phyloP scores from a whole-genome alignment of 2,888 invertebrate genomes.

The Tinea pellionella region DNA sequence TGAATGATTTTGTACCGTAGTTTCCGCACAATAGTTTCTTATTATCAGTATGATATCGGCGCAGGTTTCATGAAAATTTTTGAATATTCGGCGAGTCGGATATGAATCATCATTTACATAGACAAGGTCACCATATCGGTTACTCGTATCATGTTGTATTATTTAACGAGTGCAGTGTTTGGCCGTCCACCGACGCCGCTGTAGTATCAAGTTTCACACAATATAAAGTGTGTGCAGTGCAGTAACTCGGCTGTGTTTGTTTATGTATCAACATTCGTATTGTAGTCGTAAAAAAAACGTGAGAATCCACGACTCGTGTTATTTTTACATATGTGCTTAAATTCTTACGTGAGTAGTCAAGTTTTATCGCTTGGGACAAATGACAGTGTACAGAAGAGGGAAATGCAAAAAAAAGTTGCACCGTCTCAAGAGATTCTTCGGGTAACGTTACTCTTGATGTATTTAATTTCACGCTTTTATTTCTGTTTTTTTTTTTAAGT shows the following conservation, averaged over 20 bases:
- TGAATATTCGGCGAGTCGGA: background rate
- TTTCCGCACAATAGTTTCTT: background rate
- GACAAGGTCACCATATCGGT: background rate
- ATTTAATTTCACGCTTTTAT: background rate
- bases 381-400: constrained; percentile 11
- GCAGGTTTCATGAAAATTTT: background rate
- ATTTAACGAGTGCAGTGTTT: constrained; percentile 8
- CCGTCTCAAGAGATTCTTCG: constrained; percentile 3
- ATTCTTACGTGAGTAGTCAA: background rate
- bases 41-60: background rate
- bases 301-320: background rate
- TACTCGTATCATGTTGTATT: background rate
- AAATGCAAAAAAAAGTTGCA: constrained; percentile 11
- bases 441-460: constrained; percentile 7
- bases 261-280: background rate
- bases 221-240: background rate
- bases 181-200: background rate
- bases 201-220: constrained; percentile 5
- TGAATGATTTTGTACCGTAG: too few relatives aligned
- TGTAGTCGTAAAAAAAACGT: background rate
- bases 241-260: background rate
- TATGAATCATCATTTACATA: background rate
- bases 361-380: background rate
- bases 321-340: background rate
- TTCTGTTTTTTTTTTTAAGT: background rate